A percentile compares a stretch with the other conserved stretches of the same genome.
These are phyloP conservation scores for Erynnis tages DNA, from an alignment of 2,888 invertebrate species.

Conservation along the genomic window DNA sequence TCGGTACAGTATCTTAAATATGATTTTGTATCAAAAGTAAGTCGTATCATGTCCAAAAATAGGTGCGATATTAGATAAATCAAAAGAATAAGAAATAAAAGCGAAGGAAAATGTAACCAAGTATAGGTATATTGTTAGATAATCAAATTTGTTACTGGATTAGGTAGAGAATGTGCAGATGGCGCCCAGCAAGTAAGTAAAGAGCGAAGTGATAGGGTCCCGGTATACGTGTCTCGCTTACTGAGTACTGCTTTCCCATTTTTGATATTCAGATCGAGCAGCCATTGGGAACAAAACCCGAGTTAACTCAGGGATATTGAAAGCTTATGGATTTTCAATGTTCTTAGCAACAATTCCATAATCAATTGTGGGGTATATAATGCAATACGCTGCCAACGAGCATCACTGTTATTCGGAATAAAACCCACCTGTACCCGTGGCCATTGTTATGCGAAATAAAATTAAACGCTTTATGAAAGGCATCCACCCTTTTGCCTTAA, in stretches of 20 bases:
- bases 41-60: no score
- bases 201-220: slow-evolving; percentile 80
- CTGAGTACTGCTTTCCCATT: slow-evolving; percentile 77
- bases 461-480: slow-evolving; percentile 36
- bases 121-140: slow-evolving; percentile 63
- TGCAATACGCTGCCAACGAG: slow-evolving; percentile 10
- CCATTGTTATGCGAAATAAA: slow-evolving; percentile 30
- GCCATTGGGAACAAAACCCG: slow-evolving; percentile 77
- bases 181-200: slow-evolving; percentile 77
- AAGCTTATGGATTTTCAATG: slow-evolving; percentile 80
- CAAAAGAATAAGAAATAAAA: neutral
- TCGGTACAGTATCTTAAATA: no score
- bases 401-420: slow-evolving; percentile 25
- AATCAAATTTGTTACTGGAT: slow-evolving; percentile 77
- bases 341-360: slow-evolving; percentile 62
- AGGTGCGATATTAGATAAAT: no score
- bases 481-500: slow-evolving; percentile 37
- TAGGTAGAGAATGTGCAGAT: slow-evolving; percentile 77
- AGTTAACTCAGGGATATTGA: slow-evolving; percentile 78
- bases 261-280: slow-evolving; percentile 80
- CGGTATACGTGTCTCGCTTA: slow-evolving; percentile 77
- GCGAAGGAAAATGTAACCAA: slow-evolving; percentile 42
- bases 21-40: no score
- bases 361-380: slow-evolving; percentile 48
- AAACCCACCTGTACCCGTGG: slow-evolving; percentile 35